A percentile compares a stretch with the other conserved stretches of the same genome.
Evolutionary conservation across 2,888 invertebrate genomes (phyloP).

Genomic region (Mythimna lalbum): DNA sequence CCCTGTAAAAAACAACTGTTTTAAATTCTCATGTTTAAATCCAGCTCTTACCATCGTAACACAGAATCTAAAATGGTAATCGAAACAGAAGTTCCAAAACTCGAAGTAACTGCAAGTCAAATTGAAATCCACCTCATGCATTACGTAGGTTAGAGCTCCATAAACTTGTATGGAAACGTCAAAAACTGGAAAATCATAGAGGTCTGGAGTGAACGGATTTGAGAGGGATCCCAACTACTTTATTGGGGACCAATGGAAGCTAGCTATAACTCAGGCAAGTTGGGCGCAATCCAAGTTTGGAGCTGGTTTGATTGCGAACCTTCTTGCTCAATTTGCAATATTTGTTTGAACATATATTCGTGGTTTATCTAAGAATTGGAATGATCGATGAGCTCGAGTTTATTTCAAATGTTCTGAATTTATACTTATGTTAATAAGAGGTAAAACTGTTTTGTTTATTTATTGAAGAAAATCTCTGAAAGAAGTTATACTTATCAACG

Average conservation of each 20-base stretch:
- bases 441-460: not conserved
- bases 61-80: constrained; percentile 45
- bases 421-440: not conserved
- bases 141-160: constrained; percentile 43
- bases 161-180: constrained; percentile 64
- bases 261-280: constrained; percentile 73
- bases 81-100: constrained; percentile 24
- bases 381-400: constrained; percentile 35
- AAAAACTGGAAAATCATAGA: constrained; percentile 72
- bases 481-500: too few species aligned
- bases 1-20: not conserved
- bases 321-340: constrained; percentile 66
- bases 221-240: constrained; percentile 76
- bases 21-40: not conserved
- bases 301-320: constrained; percentile 73
- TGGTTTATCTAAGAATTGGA: constrained; percentile 29
- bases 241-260: constrained; percentile 67
- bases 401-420: not conserved
- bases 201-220: constrained; percentile 68
- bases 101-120: constrained; percentile 34
- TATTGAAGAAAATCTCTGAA: not conserved
- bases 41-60: not conserved
- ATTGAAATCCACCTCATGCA: constrained; percentile 57
- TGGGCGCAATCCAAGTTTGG: constrained; percentile 74
- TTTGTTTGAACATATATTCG: constrained; percentile 56